Base-by-base conservation (phyloP, 2,888 invertebrate species). In the Cosmia pyralina region DNA sequence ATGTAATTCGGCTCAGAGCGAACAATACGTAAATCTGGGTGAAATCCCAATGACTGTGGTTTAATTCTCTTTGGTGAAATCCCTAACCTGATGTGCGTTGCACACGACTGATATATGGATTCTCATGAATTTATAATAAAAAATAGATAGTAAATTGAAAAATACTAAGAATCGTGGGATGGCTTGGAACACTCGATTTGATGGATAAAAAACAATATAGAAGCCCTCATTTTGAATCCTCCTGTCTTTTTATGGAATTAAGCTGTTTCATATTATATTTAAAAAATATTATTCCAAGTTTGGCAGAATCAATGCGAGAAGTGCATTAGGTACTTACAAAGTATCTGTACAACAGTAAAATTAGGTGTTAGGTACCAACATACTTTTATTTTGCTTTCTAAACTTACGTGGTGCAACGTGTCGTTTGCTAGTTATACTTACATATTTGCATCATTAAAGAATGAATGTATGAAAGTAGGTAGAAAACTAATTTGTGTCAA, bases 1-100 rank as follows among this genome's bases (percentile, higher is more conserved):
- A 64, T 53, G 22, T 41, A 59, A 41, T 28, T 38, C 59, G 28
- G n/a, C 38, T 59, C 57, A 67, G 63, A 58, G 22, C 44, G 10
- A 57, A 34, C 15, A 13, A 34, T 65, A 34, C 11, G 13, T n/a
- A 19, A 55, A 44, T 71, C 50, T 52, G 55, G 7, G 3, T 46
- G 41, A 64, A 55, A 57, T 63, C 8, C 50, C n/a, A n/a, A n/a
- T n/a, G n/a, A n/a, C n/a, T n/a, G n/a, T n/a, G n/a, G n/a, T n/a
- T n/a, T n/a, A n/a, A n/a, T n/a, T n/a, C n/a, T n/a, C n/a, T n/a
- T 44, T 22, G 34, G 34, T 38, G 38, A 38, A 22, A 34, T 44
- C 38, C 46, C 11, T 17, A 57, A 58, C 28, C 28, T 17, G 46
- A 13, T 55, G 11, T 48, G 50, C 44, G 41, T 19, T 50, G 48